Evolutionary conservation across 35 echinoderm and acorn worm genomes (phyloP).

Genomic region (Apostichopus parvimensis): DNA sequence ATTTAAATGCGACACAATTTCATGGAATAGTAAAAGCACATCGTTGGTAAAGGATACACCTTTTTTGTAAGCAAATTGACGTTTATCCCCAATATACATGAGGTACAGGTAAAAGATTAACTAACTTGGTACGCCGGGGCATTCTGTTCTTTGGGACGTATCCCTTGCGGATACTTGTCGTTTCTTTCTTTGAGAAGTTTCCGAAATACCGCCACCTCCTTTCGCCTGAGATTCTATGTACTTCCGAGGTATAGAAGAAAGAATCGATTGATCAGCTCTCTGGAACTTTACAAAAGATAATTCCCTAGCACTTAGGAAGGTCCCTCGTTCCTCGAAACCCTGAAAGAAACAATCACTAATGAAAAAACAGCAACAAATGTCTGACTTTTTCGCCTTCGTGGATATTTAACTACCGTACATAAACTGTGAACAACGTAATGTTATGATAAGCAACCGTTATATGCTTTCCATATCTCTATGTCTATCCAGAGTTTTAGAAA

Average conservation of each 20-base stretch:
- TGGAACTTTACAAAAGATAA: background rate
- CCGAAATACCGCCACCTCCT: background rate
- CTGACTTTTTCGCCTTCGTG: too few relatives aligned
- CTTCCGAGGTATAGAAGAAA: background rate
- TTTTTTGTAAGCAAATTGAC: too few relatives aligned
- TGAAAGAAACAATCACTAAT: background rate
- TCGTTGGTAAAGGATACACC: too few relatives aligned
- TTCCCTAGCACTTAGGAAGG: slow-evolving; percentile 13
- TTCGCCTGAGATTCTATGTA: background rate
- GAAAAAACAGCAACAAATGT: too few relatives aligned
- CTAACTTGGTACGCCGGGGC: background rate
- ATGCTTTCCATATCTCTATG: too few relatives aligned
- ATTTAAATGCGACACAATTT: too few relatives aligned
- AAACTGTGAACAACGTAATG: too few relatives aligned
- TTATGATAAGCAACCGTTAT: too few relatives aligned
- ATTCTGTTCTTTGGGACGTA: background rate
- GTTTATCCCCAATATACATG: too few relatives aligned
- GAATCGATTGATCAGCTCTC: background rate
- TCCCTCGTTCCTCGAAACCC: slow-evolving; percentile 47
- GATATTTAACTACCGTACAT: too few relatives aligned
- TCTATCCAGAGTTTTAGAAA: too few relatives aligned
- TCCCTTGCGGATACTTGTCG: background rate
- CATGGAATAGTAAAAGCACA: too few relatives aligned
- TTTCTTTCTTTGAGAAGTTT: background rate
- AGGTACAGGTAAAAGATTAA: background rate